Base-by-base conservation (phyloP, 2,888 invertebrate species). In the Caenorhabditis wallacei region DNA sequence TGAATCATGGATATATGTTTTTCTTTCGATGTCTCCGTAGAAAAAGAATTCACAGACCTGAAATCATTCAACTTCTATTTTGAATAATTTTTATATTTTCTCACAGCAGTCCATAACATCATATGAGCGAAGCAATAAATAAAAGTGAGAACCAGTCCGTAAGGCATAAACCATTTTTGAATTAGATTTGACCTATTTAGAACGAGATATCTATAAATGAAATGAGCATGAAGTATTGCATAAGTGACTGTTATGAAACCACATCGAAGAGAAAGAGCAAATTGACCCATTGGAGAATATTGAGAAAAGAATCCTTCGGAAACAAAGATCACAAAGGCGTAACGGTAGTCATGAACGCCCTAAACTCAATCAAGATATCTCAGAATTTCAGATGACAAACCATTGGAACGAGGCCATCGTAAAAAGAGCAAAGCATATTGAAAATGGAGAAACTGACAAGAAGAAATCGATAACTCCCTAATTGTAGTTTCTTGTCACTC, bases 221-320 rank as follows among this genome's bases (percentile, higher is more conserved):
- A 80, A 59, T 80, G 53, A 53, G 22, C 53, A 53, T 48, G 53
- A 53, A 53, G 53, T 3, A 53, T 53, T 24, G 22, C 53, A 53
- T 53, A 53, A 24, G 53, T 53, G 24, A 24, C 24, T 7, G 53
- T 53, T 53, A 53, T 22, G 53, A 53, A 71, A 5, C 70, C 70
- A 40, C 76, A 82, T 13, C 81, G 51, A 26, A 82, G 26, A 7
- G 71, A 70, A 2, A 76, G 59, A 11, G 81, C 70, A 2, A 76
- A 43, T 57, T 76, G 75, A 11, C 75, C 80, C 10, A 74, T 37
- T 10, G 24, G n/a, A 4, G 56, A 68, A 7, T 5, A n/a, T 2
- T 11, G 10, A 40, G 3, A 2, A 18, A 30, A 56, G 18, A n/a
- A n/a, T n/a, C 35, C n/a, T 35, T 56, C 56, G 18, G 56, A 35